Percentiles rank a stretch among this genome's conserved stretches.
These are phyloP conservation scores for Drosophila willistoni DNA, from an alignment of 1,140 invertebrate species.

Conservation along the genomic window DNA sequence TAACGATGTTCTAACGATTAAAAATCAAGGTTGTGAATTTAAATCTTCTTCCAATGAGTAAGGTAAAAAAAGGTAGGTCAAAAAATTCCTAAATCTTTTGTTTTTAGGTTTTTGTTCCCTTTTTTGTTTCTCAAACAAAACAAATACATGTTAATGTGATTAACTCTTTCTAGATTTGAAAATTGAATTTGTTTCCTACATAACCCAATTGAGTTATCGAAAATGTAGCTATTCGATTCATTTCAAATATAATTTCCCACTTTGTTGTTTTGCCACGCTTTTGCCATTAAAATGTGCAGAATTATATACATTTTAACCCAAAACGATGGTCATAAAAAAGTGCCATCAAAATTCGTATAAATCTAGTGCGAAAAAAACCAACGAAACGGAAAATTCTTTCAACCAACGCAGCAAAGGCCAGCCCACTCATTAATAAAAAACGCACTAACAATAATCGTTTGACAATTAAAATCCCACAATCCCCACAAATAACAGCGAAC, in stretches of 20 bases:
- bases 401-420: slow-evolving; percentile 35
- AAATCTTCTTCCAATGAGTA: too few relatives aligned
- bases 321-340: slow-evolving; percentile 56
- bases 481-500: slow-evolving; percentile 30
- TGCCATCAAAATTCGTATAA: slow-evolving; percentile 48
- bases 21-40: too few relatives aligned
- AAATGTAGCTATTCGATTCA: not conserved
- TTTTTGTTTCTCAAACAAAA: too few relatives aligned
- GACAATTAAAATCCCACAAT: slow-evolving; percentile 69
- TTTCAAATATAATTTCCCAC: too few relatives aligned
- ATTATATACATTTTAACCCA: slow-evolving; percentile 7
- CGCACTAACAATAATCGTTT: slow-evolving; percentile 41
- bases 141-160: too few relatives aligned
- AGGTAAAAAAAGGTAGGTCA: too few relatives aligned
- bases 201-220: too few relatives aligned
- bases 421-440: slow-evolving; percentile 67
- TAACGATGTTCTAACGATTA: too few relatives aligned
- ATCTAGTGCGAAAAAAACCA: not conserved
- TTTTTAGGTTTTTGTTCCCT: too few relatives aligned
- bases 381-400: slow-evolving; percentile 6
- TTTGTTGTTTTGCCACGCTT: slow-evolving; percentile 43
- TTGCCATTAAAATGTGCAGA: slow-evolving; percentile 34
- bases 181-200: too few relatives aligned
- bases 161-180: too few relatives aligned
- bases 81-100: too few relatives aligned